Conservation (phyloP, 2,888 invertebrate genomes). For the Tetragnatha montana region DNA sequence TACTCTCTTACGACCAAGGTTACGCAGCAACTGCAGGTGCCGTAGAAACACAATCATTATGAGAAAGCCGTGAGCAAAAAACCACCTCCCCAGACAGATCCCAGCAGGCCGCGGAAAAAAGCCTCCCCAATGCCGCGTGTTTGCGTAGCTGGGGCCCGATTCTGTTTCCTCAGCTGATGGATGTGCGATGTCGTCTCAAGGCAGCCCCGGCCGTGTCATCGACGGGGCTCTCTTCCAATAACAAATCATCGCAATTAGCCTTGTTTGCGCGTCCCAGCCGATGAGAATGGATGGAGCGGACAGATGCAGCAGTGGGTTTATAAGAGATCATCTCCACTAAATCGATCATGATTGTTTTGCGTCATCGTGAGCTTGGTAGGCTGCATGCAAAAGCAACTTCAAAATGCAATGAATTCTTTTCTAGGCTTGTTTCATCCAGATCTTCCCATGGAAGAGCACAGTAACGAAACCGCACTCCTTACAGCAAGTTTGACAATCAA, state of each 20-base stretch:
- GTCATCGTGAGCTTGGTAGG: no score
- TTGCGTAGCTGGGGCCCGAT: constrained; percentile 59
- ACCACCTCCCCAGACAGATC: neutral
- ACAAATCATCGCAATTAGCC: constrained; percentile 64
- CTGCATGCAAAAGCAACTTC: no score
- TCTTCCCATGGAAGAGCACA: no score
- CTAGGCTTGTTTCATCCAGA: no score
- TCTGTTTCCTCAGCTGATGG: constrained; percentile 50
- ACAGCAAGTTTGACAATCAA: no score
- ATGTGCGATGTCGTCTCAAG: constrained; percentile 12
- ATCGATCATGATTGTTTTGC: no score
- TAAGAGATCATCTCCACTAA: no score
- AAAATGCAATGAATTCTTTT: no score
- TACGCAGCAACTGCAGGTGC: neutral
- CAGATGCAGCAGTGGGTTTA: no score
- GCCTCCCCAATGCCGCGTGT: constrained; percentile 22
- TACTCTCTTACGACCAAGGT: no score
- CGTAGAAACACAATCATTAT: neutral
- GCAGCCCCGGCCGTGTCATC: constrained; percentile 38
- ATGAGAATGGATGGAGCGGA: neutral
- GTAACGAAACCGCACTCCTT: no score
- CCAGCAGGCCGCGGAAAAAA: neutral
- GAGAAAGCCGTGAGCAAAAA: neutral
- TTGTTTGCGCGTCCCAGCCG: neutral
- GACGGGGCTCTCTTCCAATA: constrained; percentile 42